These are phyloP conservation scores for Andrena fulva DNA, from an alignment of 2,888 invertebrate species.

Conservation along the genomic window DNA sequence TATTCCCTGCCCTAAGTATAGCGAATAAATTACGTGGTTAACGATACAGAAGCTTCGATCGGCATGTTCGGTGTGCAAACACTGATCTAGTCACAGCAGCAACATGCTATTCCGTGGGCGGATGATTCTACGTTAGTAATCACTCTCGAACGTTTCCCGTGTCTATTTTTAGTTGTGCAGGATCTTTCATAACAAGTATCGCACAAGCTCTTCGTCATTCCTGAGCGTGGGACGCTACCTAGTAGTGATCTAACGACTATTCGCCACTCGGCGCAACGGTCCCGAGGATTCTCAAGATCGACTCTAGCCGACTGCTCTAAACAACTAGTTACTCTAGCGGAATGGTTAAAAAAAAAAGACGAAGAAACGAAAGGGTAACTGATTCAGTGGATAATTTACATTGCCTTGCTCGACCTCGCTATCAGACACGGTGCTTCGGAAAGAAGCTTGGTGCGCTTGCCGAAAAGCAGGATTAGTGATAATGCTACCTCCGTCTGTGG, in stretches of 20 bases:
- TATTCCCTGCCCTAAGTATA: no score
- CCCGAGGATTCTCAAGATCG: constrained; percentile 11
- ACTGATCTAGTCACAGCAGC: constrained; percentile 23
- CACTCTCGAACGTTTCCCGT: not conserved
- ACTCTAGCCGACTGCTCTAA: not conserved
- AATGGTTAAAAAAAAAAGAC: not conserved
- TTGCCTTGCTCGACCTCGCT: constrained; percentile 96
- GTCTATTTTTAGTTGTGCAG: not conserved
- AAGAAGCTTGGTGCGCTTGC: constrained; percentile 90
- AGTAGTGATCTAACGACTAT: constrained; percentile 5
- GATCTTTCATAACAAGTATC: constrained; percentile 27
- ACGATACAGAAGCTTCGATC: constrained; percentile 44
- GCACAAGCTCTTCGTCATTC: constrained; percentile 33
- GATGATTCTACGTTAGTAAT: not conserved
- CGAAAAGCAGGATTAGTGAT: constrained; percentile 92
- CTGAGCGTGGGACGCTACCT: constrained; percentile 9
- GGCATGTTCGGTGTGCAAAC: constrained; percentile 20
- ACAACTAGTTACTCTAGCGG: constrained; percentile 36
- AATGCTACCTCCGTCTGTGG: constrained; percentile 91
- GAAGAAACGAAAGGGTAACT: constrained; percentile 36
- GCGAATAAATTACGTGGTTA: constrained; percentile 7
- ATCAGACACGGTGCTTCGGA: constrained; percentile 97
- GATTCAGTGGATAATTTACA: constrained; percentile 86
- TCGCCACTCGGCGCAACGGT: not conserved
- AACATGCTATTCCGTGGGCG: constrained; percentile 40